Evolutionary conservation across 1,140 invertebrate genomes (phyloP), one percentile per base, ranked within the genome.

Genomic region (Coptotermes formosanus): DNA sequence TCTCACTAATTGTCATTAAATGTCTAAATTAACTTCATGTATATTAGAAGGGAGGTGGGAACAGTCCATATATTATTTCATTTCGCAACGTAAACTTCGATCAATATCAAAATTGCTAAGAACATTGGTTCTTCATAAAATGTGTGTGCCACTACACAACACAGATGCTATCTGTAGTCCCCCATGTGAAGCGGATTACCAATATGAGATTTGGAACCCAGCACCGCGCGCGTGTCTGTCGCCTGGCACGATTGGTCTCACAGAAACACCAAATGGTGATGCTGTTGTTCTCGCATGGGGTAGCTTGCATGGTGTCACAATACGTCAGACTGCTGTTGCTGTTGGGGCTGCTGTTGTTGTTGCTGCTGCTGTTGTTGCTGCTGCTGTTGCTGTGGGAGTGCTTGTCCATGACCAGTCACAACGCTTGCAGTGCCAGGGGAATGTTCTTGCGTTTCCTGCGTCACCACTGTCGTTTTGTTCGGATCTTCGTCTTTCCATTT

Each of bases 401-500:
- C 75, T 55, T 86, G 85, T 82, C 69, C 45, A n/a, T 64, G 85
- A 32, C 85, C 45, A 21, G 85, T 32, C 14, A 85, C 55, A 21
- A 85, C 59, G 12, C 85, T 75, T 9, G 85, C 45, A 32, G 85
- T 25, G n/a, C 48, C 48, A 38, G 85, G 85, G 52, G 85, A 86
- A n/a, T 86, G 85, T n/a, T 86, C 64, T 44, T 82, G 44, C 21
- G n/a, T 16, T 32, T 86, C 85, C 32, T 86, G 75, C 23, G 48
- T 1, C 25, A 69, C 85, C 30, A 86, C 85, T 82, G 85, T 86
- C 43, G 64, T 87, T 88, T 89, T 52, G 87, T 86, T 87, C 48
- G 93, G 92, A 87, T 95, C 94, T 88, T 99, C 98, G 91, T 99
- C 98, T 90, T 98, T 97, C 98, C 98, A 99, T 90, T 99, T 99